Conservation (phyloP, 2,888 invertebrate genomes). For the Galerucella nymphaeae region DNA sequence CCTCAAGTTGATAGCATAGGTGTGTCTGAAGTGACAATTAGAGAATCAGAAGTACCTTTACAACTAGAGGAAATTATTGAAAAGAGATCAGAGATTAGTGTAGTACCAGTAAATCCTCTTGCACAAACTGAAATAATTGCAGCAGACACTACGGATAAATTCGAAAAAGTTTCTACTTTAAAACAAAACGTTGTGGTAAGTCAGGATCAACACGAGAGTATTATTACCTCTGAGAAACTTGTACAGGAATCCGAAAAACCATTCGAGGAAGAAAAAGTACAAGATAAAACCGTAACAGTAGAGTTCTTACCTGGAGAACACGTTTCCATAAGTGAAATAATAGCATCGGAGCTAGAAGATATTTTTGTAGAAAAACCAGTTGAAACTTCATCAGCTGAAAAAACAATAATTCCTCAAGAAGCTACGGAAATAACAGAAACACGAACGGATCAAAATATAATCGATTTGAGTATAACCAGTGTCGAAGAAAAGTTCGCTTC, state of each 20-base stretch:
- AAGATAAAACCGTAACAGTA: constrained; percentile 63
- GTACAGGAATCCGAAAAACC: constrained; percentile 64
- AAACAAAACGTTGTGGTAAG: constrained; percentile 50
- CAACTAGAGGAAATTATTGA: constrained; percentile 34
- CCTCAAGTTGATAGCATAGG: constrained; percentile 64
- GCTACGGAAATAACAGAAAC: constrained; percentile 54
- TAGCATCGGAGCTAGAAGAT: constrained; percentile 59
- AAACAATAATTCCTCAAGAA: constrained; percentile 56
- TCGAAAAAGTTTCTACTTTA: constrained; percentile 56
- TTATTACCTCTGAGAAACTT: constrained; percentile 66
- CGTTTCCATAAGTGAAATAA: constrained; percentile 61
- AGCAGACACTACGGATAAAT: constrained; percentile 64
- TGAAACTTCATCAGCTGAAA: constrained; percentile 49
- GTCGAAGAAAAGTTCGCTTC: constrained; percentile 47
- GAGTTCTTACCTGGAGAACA: constrained; percentile 64
- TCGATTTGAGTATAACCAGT: constrained; percentile 46
- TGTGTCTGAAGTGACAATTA: constrained; percentile 54
- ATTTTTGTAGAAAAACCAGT: constrained; percentile 53
- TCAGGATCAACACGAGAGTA: constrained; percentile 64
- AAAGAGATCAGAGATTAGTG: constrained; percentile 48
- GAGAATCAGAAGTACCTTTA: constrained; percentile 56
- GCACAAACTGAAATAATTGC: constrained; percentile 58
- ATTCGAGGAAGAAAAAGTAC: constrained; percentile 57
- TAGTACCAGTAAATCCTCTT: constrained; percentile 50
- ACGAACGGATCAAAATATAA: constrained; percentile 51